A percentile compares a stretch with the other conserved stretches of the same genome.
Conservation (phyloP, 2,888 invertebrate species). For the Aspidapion aeneum region DNA sequence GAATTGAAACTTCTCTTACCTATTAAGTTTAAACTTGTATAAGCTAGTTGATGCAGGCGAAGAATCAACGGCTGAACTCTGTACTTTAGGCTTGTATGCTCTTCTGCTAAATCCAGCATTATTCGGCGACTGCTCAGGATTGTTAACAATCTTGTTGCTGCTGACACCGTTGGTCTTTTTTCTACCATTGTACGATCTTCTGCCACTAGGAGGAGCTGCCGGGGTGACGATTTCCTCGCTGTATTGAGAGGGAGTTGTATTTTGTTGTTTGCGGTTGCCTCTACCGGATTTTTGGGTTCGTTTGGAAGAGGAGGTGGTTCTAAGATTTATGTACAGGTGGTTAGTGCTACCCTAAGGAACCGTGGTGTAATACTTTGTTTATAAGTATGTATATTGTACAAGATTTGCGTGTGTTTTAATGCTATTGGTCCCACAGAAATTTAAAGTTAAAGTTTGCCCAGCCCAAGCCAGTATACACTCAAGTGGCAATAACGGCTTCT, state of each 20-base stretch:
- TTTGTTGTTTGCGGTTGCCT: slow-evolving; percentile 37
- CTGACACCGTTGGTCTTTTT: slow-evolving; percentile 36
- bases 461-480: no score
- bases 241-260: slow-evolving; percentile 63
- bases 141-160: slow-evolving; percentile 32
- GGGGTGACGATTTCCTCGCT: slow-evolving; percentile 52
- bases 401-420: no score
- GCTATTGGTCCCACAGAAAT: no score
- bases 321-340: neutral
- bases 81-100: slow-evolving; percentile 67
- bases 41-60: slow-evolving; percentile 57
- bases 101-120: slow-evolving; percentile 47
- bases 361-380: neutral
- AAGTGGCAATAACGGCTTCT: no score
- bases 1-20: slow-evolving; percentile 31
- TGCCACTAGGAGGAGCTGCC: slow-evolving; percentile 47
- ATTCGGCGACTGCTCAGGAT: slow-evolving; percentile 34
- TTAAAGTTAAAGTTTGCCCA: no score
- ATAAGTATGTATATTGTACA: neutral
- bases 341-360: slow-evolving; percentile 16
- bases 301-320: slow-evolving; percentile 41
- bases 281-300: slow-evolving; percentile 45
- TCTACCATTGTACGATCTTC: slow-evolving; percentile 52
- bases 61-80: slow-evolving; percentile 54
- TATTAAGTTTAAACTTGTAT: slow-evolving; percentile 78